Evolutionary conservation across 2,888 invertebrate species (phyloP).

Genomic region (Ametastegia equiseti): DNA sequence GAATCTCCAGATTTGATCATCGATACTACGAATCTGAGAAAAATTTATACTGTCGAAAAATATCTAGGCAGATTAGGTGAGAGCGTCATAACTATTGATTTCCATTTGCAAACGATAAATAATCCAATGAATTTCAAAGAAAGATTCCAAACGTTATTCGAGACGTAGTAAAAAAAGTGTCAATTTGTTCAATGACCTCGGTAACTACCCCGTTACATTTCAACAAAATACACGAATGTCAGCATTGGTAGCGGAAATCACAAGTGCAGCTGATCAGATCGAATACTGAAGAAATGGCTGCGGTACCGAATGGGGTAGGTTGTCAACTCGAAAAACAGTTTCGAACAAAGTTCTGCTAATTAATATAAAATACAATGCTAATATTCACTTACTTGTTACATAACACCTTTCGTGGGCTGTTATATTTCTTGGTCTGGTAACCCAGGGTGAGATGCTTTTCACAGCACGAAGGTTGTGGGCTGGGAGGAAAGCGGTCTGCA

Average conservation of each 20-base stretch:
- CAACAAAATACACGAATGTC: neutral
- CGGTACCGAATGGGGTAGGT: neutral
- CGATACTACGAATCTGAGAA: neutral
- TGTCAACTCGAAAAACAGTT: neutral
- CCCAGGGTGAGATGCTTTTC: neutral
- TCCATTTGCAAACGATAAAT: neutral
- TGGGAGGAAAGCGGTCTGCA: neutral
- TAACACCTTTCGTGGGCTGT: neutral
- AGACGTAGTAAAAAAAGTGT: too few species aligned
- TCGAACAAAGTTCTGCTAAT: neutral
- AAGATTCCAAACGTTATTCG: neutral
- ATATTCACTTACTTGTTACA: neutral
- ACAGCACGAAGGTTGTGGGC: neutral
- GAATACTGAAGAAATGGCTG: neutral
- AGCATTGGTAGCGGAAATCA: neutral
- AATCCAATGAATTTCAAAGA: neutral
- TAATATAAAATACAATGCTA: neutral
- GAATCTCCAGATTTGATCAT: neutral
- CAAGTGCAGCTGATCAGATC: neutral
- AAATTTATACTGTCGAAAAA: neutral
- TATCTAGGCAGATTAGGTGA: neutral
- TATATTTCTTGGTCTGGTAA: neutral
- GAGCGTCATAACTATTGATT: neutral
- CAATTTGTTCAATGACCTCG: neutral
- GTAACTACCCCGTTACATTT: neutral